Evolutionary conservation across 2,113 vertebrate genomes (phyloP).

Genomic region (Sylvia atricapilla): DNA sequence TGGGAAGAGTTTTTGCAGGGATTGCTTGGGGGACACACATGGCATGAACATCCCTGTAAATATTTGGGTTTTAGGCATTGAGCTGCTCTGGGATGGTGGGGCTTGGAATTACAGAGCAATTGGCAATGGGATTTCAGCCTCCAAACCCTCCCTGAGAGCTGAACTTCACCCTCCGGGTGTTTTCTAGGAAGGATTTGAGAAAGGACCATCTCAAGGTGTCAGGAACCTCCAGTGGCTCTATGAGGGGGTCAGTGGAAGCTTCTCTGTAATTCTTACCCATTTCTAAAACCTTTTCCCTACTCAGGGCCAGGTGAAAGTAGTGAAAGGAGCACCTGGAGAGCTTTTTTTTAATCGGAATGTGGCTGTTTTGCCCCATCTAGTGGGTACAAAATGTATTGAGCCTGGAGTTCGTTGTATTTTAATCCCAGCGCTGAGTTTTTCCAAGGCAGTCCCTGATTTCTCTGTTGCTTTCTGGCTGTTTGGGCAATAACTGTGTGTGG

Average conservation of each 20-base stretch:
- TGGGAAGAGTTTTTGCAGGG: not conserved
- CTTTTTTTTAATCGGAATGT: not conserved
- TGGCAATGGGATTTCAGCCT: not conserved
- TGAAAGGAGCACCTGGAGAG: not conserved
- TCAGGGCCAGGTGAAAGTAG: not conserved
- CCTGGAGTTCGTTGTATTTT: not conserved
- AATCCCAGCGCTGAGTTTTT: not conserved
- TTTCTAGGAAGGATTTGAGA: not conserved
- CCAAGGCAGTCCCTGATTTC: not conserved
- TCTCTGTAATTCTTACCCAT: not conserved
- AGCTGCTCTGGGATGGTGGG: not conserved
- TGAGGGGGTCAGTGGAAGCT: not conserved
- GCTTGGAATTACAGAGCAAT: not conserved
- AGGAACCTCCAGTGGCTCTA: not conserved
- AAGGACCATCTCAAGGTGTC: no score
- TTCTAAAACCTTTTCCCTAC: not conserved
- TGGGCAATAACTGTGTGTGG: not conserved
- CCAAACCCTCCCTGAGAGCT: not conserved
- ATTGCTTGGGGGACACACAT: not conserved
- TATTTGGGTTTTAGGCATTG: not conserved
- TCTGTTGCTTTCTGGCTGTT: not conserved
- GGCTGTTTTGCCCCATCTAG: constrained; percentile 61
- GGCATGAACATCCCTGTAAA: not conserved
- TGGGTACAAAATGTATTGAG: not conserved
- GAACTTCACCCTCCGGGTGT: not conserved